Percentiles rank a stretch among this genome's conserved stretches.
phyloP scores from a whole-genome alignment of 2,888 invertebrate genomes.

The Euplexia lucipara region DNA sequence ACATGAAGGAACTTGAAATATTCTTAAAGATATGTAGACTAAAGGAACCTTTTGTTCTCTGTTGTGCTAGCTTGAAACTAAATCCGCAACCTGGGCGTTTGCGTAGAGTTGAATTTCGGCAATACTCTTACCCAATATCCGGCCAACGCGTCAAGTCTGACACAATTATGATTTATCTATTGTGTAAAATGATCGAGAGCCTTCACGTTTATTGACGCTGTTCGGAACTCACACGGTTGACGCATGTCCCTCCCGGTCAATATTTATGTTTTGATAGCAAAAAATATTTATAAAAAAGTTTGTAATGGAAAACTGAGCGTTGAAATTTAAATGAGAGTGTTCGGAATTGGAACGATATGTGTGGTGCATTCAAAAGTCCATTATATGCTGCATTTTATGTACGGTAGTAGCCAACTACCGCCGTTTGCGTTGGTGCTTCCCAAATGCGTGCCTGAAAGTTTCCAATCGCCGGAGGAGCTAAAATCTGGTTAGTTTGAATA shows the following conservation, averaged over 20 bases:
- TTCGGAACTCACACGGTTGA: conserved; percentile 25
- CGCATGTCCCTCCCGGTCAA: conserved; percentile 38
- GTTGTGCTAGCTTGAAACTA: conserved; percentile 1
- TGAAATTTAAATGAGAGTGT: not conserved
- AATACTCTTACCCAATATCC: conserved; percentile 18
- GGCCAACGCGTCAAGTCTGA: conserved; percentile 47
- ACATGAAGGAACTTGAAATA: too few relatives aligned
- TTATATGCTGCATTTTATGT: too few relatives aligned
- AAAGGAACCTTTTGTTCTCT: not conserved
- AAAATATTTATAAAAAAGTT: not conserved
- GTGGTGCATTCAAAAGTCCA: not conserved
- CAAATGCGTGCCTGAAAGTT: too few relatives aligned
- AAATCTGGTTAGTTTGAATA: too few relatives aligned
- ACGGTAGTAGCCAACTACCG: too few relatives aligned
- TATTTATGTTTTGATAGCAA: conserved; percentile 3
- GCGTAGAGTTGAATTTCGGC: conserved; percentile 45
- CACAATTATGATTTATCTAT: conserved; percentile 63
- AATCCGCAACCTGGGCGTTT: conserved; percentile 10
- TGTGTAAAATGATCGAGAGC: conserved; percentile 59
- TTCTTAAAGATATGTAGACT: too few relatives aligned
- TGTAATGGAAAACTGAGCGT: not conserved
- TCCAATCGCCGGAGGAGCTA: too few relatives aligned
- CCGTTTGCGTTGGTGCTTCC: too few relatives aligned
- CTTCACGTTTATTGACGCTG: conserved; percentile 33
- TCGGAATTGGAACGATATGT: too few relatives aligned